Conservation (phyloP, 2,113 vertebrate genomes). For the Cyrtonyx montezumae region DNA sequence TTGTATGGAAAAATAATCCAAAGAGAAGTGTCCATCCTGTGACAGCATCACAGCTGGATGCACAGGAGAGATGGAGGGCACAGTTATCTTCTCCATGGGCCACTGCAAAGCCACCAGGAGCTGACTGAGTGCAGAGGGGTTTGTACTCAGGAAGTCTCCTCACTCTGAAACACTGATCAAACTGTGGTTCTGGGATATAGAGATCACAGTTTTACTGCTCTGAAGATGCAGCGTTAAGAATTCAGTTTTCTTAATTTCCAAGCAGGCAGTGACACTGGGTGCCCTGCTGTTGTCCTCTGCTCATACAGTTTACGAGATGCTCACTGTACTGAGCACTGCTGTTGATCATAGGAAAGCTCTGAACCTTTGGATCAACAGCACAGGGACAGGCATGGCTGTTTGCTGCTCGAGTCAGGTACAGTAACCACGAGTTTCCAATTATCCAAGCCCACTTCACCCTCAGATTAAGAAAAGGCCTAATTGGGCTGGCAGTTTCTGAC, state of each 20-base stretch:
- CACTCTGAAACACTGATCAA: accelerated
- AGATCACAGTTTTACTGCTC: not conserved
- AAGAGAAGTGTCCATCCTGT: constrained; percentile 52
- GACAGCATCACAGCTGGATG: constrained; percentile 5
- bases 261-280: not conserved
- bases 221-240: not conserved
- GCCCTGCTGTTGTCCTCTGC: not conserved
- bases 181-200: not conserved
- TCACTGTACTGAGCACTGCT: not conserved
- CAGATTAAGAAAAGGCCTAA: not conserved
- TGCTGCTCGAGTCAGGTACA: not conserved
- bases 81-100: not conserved
- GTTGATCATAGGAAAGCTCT: not conserved
- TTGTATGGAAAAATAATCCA: constrained; percentile 28
- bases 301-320: not conserved
- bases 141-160: not conserved
- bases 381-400: not conserved
- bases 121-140: not conserved
- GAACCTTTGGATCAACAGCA: not conserved
- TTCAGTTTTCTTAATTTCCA: not conserved
- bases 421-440: not conserved
- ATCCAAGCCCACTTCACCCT: not conserved
- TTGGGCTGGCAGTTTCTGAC: not conserved
- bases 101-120: constrained; percentile 17
- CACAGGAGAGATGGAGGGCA: constrained; percentile 3